A percentile compares a stretch with the other conserved stretches of the same genome.
Conservation (phyloP, 2,113 vertebrate species). For the Myotis lucifugus region DNA sequence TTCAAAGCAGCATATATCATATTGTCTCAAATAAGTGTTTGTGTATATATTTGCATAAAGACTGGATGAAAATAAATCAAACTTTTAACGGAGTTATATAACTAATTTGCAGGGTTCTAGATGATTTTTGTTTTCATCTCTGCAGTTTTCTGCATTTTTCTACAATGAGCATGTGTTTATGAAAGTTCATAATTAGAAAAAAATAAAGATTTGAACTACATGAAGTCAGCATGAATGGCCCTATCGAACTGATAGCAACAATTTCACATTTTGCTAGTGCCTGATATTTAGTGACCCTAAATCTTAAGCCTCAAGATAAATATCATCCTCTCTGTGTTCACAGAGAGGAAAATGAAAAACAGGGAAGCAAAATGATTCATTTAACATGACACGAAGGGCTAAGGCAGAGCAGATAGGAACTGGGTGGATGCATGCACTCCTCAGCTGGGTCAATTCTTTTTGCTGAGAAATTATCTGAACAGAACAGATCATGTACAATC, state of each 20-base stretch:
- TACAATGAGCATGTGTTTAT: neutral
- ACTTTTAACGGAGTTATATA: slow-evolving; percentile 18
- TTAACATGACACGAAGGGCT: slow-evolving; percentile 53
- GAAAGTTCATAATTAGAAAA: slow-evolving; percentile 37
- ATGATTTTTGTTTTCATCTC: slow-evolving; percentile 41
- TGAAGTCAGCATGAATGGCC: neutral
- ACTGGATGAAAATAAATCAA: slow-evolving; percentile 25
- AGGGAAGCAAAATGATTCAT: slow-evolving; percentile 60
- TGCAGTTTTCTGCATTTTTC: slow-evolving; percentile 15
- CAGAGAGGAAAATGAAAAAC: slow-evolving; percentile 58
- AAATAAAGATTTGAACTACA: slow-evolving; percentile 23
- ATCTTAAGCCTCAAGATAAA: slow-evolving; percentile 63
- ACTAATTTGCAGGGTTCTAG: slow-evolving; percentile 18
- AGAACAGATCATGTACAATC: slow-evolving; percentile 52
- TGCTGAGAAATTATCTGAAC: slow-evolving; percentile 64
- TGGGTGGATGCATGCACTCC: neutral
- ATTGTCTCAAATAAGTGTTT: neutral
- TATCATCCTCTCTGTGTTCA: slow-evolving; percentile 30
- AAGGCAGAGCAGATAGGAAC: slow-evolving; percentile 39
- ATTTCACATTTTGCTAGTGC: slow-evolving; percentile 44
- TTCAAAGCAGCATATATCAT: neutral
- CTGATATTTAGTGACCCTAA: slow-evolving; percentile 62
- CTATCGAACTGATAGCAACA: neutral
- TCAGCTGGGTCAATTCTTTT: neutral
- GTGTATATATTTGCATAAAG: neutral